phyloP scores from a whole-genome alignment of 2,888 invertebrate species.

The Clostera curtula region DNA sequence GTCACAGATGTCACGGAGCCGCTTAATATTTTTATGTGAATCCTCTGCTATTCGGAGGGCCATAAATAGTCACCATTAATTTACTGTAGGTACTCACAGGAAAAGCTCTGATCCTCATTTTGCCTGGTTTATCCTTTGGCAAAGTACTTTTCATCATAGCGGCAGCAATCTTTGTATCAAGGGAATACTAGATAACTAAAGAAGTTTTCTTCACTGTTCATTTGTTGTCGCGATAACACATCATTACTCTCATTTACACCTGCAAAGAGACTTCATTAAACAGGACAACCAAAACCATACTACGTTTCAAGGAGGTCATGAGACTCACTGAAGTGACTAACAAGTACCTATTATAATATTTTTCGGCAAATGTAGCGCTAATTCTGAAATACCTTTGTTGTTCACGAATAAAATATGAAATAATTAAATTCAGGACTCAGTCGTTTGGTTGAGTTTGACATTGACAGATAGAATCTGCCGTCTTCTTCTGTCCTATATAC shows the following conservation, averaged over 20 bases:
- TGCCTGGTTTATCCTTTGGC: slow-evolving; percentile 91
- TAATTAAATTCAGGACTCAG: slow-evolving; percentile 21
- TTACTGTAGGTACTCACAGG: too few relatives aligned
- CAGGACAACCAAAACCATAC: slow-evolving; percentile 14
- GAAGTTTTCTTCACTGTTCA: slow-evolving; percentile 43
- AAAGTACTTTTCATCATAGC: slow-evolving; percentile 83
- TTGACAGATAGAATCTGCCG: slow-evolving; percentile 25
- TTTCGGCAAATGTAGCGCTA: too few relatives aligned
- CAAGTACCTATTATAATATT: too few relatives aligned
- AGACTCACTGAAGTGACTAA: slow-evolving; percentile 7
- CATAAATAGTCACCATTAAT: too few relatives aligned
- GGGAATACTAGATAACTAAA: slow-evolving; percentile 42
- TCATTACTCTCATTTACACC: slow-evolving; percentile 60
- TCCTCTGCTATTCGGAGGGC: too few relatives aligned
- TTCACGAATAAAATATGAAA: slow-evolving; percentile 20
- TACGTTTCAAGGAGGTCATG: slow-evolving; percentile 6
- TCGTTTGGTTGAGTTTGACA: slow-evolving; percentile 30
- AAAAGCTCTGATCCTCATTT: slow-evolving; percentile 98
- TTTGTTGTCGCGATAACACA: slow-evolving; percentile 57
- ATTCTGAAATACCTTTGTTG: slow-evolving; percentile 9
- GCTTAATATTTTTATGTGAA: too few relatives aligned
- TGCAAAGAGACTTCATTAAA: slow-evolving; percentile 48
- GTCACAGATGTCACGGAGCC: too few relatives aligned
- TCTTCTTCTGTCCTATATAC: slow-evolving; percentile 27
- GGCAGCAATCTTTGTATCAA: slow-evolving; percentile 39